phyloP scores from a whole-genome alignment of 1,140 invertebrate species.

The Atopsyche davidsoni region DNA sequence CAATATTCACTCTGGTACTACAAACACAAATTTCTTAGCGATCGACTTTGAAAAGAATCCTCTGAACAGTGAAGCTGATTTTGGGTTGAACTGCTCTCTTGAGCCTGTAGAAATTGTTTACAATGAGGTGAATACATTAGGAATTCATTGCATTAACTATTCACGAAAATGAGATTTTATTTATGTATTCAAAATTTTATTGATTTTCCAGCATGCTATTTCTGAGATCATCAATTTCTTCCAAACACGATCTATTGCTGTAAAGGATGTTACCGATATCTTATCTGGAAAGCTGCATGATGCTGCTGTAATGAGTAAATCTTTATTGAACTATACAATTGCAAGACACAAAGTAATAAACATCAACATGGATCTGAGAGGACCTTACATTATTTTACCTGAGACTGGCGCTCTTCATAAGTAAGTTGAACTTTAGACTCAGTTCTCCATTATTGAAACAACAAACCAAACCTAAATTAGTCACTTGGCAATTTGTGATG shows the following conservation, averaged over 20 bases:
- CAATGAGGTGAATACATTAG: constrained; percentile 62
- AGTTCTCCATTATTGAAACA: background rate
- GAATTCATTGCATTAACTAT: background rate
- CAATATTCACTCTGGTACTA: constrained; percentile 56
- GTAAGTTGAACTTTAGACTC: constrained; percentile 46
- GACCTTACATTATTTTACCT: constrained; percentile 72
- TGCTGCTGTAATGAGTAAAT: constrained; percentile 36
- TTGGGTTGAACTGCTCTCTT: constrained; percentile 59
- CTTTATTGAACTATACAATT: constrained; percentile 49
- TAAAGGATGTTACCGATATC: constrained; percentile 36
- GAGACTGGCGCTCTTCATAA: constrained; percentile 70
- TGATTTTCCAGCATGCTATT: constrained; percentile 60
- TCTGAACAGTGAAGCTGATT: constrained; percentile 60
- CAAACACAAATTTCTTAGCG: constrained; percentile 63
- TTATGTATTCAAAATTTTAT: constrained; percentile 15
- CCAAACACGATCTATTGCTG: constrained; percentile 47
- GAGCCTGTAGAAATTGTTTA: constrained; percentile 75
- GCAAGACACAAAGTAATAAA: constrained; percentile 62
- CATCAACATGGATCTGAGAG: constrained; percentile 69
- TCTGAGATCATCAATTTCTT: constrained; percentile 71
- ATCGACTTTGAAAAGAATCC: constrained; percentile 74
- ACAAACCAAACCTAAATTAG: background rate
- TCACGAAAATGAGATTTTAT: too few relatives aligned
- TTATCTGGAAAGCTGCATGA: constrained; percentile 32
- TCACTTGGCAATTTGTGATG: too few relatives aligned